Conservation (phyloP, 1,140 invertebrate genomes). For the Tribolium madens region DNA sequence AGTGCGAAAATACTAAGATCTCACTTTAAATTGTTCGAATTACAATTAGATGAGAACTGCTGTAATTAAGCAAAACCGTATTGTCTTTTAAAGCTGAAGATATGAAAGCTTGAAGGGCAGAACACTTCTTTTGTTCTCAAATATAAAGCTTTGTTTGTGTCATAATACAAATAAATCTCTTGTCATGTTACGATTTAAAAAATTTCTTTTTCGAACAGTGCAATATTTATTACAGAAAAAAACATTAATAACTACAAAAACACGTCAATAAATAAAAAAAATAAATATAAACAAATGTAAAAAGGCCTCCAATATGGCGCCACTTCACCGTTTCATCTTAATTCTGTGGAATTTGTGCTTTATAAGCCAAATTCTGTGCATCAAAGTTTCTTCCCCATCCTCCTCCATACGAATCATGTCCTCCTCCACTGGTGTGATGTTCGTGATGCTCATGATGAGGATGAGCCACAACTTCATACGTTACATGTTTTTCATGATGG, state of each 20-base stretch:
- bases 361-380: slow-evolving; percentile 75
- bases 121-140: not conserved
- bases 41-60: not conserved
- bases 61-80: not conserved
- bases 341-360: slow-evolving; percentile 69
- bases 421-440: slow-evolving; percentile 63
- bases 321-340: slow-evolving; percentile 40
- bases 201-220: not conserved
- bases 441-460: slow-evolving; percentile 70
- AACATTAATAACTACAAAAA: not conserved
- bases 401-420: slow-evolving; percentile 70
- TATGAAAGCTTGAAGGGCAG: not conserved
- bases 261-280: slow-evolving; percentile 59
- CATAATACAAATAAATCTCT: not conserved
- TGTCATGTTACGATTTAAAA: too few species aligned
- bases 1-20: too few species aligned
- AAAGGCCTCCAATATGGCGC: slow-evolving; percentile 62
- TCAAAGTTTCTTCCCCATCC: slow-evolving; percentile 67
- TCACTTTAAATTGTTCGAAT: not conserved
- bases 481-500: slow-evolving; percentile 79
- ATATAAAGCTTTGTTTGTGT: not conserved
- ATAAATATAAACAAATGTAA: slow-evolving; percentile 59
- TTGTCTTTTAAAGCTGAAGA: slow-evolving; percentile 1
- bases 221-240: slow-evolving; percentile 27
- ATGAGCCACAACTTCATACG: slow-evolving; percentile 79